Evolutionary conservation across 2,888 invertebrate genomes (phyloP).

Genomic region (Hirudinaria manillensis): DNA sequence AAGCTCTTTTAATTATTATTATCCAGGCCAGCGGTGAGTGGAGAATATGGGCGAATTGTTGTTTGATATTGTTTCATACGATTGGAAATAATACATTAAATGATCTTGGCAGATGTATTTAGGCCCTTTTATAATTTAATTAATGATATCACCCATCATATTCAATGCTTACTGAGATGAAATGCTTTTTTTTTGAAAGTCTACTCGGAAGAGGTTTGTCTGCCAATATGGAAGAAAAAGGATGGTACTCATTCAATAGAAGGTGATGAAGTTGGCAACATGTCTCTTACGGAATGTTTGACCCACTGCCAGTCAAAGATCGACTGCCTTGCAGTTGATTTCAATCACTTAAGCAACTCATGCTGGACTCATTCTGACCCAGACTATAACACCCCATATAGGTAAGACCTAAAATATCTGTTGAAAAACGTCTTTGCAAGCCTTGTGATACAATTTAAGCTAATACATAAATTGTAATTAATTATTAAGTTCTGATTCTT

Average conservation of each 20-base stretch:
- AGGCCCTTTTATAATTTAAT: too few species aligned
- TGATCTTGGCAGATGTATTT: too few species aligned
- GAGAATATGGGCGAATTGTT: too few species aligned
- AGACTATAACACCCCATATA: not conserved
- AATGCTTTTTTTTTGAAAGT: not conserved
- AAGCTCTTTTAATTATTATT: too few species aligned
- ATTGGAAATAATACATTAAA: too few species aligned
- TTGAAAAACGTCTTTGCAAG: too few species aligned
- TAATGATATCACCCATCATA: not conserved
- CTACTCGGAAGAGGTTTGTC: not conserved
- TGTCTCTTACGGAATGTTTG: not conserved
- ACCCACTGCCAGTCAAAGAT: not conserved
- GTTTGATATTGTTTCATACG: too few species aligned
- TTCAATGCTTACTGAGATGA: too few species aligned
- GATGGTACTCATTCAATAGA: not conserved
- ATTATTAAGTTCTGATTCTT: too few species aligned
- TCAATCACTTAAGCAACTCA: not conserved
- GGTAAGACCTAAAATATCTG: not conserved
- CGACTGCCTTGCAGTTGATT: not conserved
- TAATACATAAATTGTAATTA: too few species aligned
- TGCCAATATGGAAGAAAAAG: not conserved
- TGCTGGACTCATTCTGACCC: conserved; percentile 8
- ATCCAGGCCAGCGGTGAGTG: too few species aligned
- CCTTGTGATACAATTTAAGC: too few species aligned
- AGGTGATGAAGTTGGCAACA: not conserved